Percentiles rank a stretch among this genome's conserved stretches.
Evolutionary conservation across 2,888 invertebrate species (phyloP).

Genomic region (Caenorhabditis sp.): DNA sequence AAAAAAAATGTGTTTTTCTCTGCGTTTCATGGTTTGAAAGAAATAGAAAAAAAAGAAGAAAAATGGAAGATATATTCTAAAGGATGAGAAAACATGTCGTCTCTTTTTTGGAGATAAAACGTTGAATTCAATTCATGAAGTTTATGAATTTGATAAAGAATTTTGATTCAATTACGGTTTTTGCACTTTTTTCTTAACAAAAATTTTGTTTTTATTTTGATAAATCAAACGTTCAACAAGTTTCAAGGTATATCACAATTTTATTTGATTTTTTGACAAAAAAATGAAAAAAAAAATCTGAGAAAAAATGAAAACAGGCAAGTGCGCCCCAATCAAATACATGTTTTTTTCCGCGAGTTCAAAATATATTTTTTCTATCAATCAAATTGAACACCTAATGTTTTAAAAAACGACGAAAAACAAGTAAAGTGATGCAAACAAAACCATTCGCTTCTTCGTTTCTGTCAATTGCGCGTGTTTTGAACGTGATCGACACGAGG

Average conservation of each 20-base stretch:
- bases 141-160: no score
- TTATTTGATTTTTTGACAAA: no score
- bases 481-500: background rate
- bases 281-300: no score
- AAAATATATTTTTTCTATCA: background rate
- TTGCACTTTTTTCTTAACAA: no score
- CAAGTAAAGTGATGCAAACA: background rate
- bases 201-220: no score
- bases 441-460: background rate
- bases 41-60: background rate
- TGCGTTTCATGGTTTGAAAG: background rate
- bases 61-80: background rate
- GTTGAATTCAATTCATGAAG: no score
- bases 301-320: no score
- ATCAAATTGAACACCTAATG: background rate
- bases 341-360: background rate
- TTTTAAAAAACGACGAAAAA: background rate
- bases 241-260: no score
- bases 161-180: no score
- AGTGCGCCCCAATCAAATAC: no score
- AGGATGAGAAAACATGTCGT: background rate
- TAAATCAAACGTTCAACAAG: no score
- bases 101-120: background rate
- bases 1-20: background rate
- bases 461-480: background rate